Conservation (phyloP, 2,113 vertebrate species). For the Forbesichthys agassizii region DNA sequence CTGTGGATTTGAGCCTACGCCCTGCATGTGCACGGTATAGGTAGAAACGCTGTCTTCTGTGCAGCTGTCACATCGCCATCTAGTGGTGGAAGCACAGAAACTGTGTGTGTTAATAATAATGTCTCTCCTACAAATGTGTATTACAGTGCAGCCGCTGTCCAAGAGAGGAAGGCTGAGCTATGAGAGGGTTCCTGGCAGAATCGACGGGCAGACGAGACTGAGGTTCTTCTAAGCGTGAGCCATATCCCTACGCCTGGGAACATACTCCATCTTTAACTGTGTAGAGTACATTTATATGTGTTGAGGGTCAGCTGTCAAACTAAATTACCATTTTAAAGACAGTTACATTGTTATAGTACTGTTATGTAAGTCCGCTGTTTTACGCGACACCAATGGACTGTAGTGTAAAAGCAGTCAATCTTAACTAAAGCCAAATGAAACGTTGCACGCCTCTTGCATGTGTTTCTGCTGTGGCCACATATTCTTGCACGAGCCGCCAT, state of each 20-base stretch:
- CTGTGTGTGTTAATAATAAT: no score
- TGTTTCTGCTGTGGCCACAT: no score
- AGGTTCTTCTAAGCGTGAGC: conserved; percentile 77
- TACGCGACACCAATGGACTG: no score
- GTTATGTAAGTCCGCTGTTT: neutral
- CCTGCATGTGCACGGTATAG: no score
- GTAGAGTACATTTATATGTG: neutral
- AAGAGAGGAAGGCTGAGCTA: conserved; percentile 83
- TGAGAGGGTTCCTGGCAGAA: conserved; percentile 87
- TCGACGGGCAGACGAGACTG: conserved; percentile 90
- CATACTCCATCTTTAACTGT: neutral
- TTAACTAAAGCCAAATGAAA: neutral
- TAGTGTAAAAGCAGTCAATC: neutral
- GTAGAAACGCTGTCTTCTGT: no score
- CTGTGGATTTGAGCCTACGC: no score
- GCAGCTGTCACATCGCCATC: no score
- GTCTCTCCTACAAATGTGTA: neutral
- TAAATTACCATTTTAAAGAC: neutral
- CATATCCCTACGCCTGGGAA: neutral
- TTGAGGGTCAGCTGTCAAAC: neutral
- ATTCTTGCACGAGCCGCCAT: neutral
- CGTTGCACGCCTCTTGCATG: neutral
- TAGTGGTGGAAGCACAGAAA: no score
- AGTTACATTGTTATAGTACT: neutral
- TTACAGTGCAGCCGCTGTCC: conserved; percentile 57